Conservation (phyloP, 2,797 vertebrate species). For the Emys orbicularis region DNA sequence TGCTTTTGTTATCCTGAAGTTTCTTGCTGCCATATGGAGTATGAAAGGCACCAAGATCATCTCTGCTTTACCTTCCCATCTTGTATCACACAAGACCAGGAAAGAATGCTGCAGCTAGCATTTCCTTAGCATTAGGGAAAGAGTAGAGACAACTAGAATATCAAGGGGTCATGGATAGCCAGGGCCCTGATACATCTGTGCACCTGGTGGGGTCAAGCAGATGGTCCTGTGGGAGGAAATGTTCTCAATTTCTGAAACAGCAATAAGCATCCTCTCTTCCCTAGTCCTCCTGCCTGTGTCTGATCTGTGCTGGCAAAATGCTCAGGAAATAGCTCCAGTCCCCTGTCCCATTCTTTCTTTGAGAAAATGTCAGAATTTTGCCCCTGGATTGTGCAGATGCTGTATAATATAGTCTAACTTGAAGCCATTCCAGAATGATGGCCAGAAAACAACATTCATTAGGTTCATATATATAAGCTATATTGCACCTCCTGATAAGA, state of each 20-base stretch:
- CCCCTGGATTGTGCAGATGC: background rate
- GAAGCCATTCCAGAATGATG: background rate
- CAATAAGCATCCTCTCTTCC: background rate
- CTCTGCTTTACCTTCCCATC: background rate
- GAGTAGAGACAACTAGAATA: background rate
- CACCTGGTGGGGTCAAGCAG: background rate
- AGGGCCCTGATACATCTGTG: background rate
- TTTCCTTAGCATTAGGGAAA: background rate
- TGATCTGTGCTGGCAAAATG: background rate
- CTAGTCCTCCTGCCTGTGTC: background rate
- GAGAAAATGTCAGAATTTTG: background rate
- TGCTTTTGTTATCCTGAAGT: background rate
- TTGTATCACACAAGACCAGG: background rate
- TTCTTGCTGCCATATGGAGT: background rate
- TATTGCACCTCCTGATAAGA: background rate
- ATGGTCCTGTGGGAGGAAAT: background rate
- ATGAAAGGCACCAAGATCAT: background rate
- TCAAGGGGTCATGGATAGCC: background rate
- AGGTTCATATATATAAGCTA: background rate
- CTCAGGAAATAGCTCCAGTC: background rate
- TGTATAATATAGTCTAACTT: background rate
- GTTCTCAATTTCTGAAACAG: background rate
- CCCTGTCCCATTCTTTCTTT: background rate
- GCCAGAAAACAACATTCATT: background rate
- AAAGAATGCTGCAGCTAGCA: background rate